These are phyloP conservation scores for Drosophila santomea DNA, from an alignment of 1,140 invertebrate genomes.

Conservation along the genomic window DNA sequence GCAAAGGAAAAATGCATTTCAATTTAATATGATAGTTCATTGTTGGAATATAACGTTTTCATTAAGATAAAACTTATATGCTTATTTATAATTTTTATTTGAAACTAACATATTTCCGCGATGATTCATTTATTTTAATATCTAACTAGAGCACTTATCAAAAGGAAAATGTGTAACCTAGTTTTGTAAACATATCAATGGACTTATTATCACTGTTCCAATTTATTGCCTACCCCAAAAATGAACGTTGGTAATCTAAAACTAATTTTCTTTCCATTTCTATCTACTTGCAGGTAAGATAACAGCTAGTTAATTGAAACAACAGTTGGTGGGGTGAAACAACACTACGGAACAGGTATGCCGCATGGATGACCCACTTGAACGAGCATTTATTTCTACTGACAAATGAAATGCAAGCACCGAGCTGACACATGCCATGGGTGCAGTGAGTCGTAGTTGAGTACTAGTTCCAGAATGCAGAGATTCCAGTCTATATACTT, in stretches of 20 bases:
- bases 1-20: neutral
- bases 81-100: no score
- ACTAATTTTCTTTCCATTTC: constrained; percentile 31
- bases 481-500: constrained; percentile 19
- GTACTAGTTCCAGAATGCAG: constrained; percentile 25
- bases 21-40: neutral
- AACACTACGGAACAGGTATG: constrained; percentile 17
- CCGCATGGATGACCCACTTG: constrained; percentile 47
- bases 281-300: constrained; percentile 43
- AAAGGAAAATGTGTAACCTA: neutral
- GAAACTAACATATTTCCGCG: no score
- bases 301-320: constrained; percentile 46
- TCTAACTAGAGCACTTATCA: neutral
- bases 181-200: constrained; percentile 7
- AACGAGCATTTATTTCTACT: constrained; percentile 41
- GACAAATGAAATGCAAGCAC: constrained; percentile 61
- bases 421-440: constrained; percentile 57
- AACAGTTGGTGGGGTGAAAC: neutral
- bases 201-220: constrained; percentile 16
- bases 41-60: neutral
- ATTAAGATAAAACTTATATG: neutral
- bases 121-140: neutral
- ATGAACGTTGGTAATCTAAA: constrained; percentile 5
- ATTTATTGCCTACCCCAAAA: constrained; percentile 38
- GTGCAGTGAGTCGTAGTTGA: constrained; percentile 48